A percentile compares a stretch with the other conserved stretches of the same genome.
Evolutionary conservation across 2,888 invertebrate genomes (phyloP).

Genomic region (Agonopterix alstromeriana): DNA sequence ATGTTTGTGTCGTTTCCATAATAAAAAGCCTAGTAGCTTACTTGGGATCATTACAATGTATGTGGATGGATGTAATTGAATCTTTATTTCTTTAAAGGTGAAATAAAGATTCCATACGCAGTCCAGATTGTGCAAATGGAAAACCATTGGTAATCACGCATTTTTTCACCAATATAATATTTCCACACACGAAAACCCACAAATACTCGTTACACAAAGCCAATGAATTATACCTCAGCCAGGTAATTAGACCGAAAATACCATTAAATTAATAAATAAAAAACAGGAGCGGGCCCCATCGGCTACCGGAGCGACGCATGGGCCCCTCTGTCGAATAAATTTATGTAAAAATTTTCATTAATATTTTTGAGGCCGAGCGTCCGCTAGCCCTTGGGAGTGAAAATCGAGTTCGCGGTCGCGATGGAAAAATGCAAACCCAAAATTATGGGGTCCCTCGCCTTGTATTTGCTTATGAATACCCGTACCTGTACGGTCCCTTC

Average conservation of each 20-base stretch:
- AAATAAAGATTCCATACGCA: too few relatives aligned
- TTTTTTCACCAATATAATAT: constrained; percentile 16
- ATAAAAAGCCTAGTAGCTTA: too few relatives aligned
- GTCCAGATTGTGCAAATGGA: not conserved
- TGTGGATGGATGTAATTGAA: too few relatives aligned
- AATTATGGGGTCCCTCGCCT: constrained; percentile 73
- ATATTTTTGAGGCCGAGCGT: constrained; percentile 74
- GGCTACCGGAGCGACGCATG: constrained; percentile 50
- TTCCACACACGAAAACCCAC: constrained; percentile 46
- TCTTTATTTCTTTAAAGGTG: too few relatives aligned
- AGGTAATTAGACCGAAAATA: constrained; percentile 76
- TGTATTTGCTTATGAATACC: constrained; percentile 76
- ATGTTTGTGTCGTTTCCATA: too few relatives aligned
- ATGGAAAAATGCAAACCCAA: constrained; percentile 77
- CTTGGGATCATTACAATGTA: too few relatives aligned
- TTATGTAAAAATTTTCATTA: constrained; percentile 78
- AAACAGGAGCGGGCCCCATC: constrained; percentile 65
- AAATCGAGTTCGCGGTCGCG: constrained; percentile 75
- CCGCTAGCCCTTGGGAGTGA: constrained; percentile 71
- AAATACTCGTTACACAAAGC: constrained; percentile 55
- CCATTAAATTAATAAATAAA: constrained; percentile 77
- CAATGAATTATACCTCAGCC: constrained; percentile 73
- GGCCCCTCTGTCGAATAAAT: constrained; percentile 74
- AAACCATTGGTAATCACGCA: too few relatives aligned
- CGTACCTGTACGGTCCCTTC: constrained; percentile 44